Conservation (phyloP, 30 jellyfish, hydroid and myxozoan genomes). For the Mastigias papua region DNA sequence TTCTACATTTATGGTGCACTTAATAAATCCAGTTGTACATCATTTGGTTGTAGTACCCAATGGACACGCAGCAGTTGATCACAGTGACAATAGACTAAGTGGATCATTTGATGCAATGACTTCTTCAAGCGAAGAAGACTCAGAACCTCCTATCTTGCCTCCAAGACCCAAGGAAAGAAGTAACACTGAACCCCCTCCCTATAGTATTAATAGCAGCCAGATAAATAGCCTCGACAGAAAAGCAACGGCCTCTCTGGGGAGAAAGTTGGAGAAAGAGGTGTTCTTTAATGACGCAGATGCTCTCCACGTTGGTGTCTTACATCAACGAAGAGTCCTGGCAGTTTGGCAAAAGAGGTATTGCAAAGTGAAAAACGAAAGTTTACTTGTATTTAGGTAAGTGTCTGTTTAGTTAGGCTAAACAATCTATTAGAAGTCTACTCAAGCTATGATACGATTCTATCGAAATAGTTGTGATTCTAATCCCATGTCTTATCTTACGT, state of each 20-base stretch:
- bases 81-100: conserved; percentile 77
- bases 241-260: conserved; percentile 52
- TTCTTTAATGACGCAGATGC: conserved; percentile 92
- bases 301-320: conserved; percentile 87
- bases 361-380: conserved; percentile 80
- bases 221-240: conserved; percentile 58
- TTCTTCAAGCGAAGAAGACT: conserved; percentile 41
- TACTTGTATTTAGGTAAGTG: conserved; percentile 82
- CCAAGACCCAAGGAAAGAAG: conserved; percentile 56
- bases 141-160: conserved; percentile 44
- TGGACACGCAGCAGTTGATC: conserved; percentile 26
- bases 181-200: conserved; percentile 66
- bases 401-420: background rate
- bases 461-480: too few species aligned
- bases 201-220: conserved; percentile 25
- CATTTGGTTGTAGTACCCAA: conserved; percentile 6
- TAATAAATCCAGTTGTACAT: background rate
- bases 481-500: too few species aligned
- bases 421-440: too few species aligned
- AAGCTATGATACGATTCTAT: too few species aligned
- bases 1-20: background rate
- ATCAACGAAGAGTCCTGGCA: conserved; percentile 89
- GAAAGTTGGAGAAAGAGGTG: conserved; percentile 56
- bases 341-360: conserved; percentile 98
- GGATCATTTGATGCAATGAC: conserved; percentile 83